Evolutionary conservation across 2,113 vertebrate genomes (phyloP).

Genomic region (Sardina pilchardus): DNA sequence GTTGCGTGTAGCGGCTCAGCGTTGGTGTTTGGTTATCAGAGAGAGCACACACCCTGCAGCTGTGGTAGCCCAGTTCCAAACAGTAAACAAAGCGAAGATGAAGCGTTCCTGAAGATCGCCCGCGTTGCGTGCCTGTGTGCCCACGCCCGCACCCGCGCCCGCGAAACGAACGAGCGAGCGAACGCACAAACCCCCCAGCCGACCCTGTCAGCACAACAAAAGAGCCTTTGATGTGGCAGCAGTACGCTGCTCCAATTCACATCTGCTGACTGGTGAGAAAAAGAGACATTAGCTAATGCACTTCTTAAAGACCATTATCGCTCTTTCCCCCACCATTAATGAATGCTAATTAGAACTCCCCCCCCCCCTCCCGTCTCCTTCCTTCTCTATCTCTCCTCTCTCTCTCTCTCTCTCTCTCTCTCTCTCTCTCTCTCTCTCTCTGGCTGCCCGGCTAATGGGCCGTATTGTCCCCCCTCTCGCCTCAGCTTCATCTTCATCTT

Average conservation of each 20-base stretch:
- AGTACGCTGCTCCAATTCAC: conserved; percentile 61
- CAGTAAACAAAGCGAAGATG: conserved; percentile 65
- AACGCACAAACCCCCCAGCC: conserved; percentile 51
- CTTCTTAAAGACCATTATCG: conserved; percentile 78
- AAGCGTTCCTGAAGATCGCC: conserved; percentile 64
- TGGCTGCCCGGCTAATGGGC: conserved; percentile 73
- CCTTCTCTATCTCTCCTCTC: not conserved
- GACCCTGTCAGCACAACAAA: conserved; percentile 66
- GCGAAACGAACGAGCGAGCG: no score
- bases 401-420: not conserved
- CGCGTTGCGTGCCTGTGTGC: no score
- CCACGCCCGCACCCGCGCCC: no score
- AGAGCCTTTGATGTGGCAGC: conserved; percentile 62
- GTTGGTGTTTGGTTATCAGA: conserved; percentile 23
- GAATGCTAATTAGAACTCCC: conserved; percentile 77
- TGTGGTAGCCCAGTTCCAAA: conserved; percentile 36
- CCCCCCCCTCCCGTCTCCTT: conserved; percentile 44
- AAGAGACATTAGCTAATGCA: conserved; percentile 77
- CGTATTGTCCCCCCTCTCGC: conserved; percentile 70
- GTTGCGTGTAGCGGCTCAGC: not conserved
- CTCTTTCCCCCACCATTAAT: conserved; percentile 76
- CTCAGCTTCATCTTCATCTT: conserved; percentile 51
- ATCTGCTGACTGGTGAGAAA: conserved; percentile 73
- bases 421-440: no score
- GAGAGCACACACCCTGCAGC: conserved; percentile 1